Conservation (phyloP, 2,797 vertebrate species). For the Sebastiscus albofasciatus region DNA sequence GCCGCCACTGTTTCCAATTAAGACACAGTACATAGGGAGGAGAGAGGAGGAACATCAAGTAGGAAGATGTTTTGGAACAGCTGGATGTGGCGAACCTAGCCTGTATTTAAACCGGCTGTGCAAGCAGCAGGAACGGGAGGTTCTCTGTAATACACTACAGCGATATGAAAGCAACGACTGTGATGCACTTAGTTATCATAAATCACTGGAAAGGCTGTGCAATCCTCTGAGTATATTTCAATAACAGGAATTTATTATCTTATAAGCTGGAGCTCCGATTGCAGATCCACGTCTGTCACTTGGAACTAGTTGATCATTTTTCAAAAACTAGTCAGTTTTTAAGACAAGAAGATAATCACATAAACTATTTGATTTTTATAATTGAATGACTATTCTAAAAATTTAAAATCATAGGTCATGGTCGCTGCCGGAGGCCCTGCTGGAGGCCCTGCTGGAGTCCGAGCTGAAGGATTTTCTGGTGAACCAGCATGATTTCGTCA, state of each 20-base stretch:
- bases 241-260: not conserved
- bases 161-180: not conserved
- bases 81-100: conserved; percentile 52
- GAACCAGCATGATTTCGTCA: too few relatives aligned
- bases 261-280: too few relatives aligned
- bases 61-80: conserved; percentile 66
- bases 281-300: too few relatives aligned
- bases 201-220: not conserved
- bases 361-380: too few relatives aligned
- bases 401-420: too few relatives aligned
- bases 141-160: not conserved
- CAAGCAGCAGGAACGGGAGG: conserved; percentile 35
- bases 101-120: conserved; percentile 52
- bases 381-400: too few relatives aligned
- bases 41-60: conserved; percentile 49
- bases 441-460: too few relatives aligned
- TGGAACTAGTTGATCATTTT: too few relatives aligned
- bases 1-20: conserved; percentile 71
- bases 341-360: too few relatives aligned
- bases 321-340: too few relatives aligned
- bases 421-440: too few relatives aligned
- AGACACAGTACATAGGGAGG: conserved; percentile 41
- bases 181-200: not conserved
- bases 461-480: too few relatives aligned
- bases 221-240: not conserved